A percentile compares a stretch with the other conserved stretches of the same genome.
These are phyloP conservation scores for Myotis pilosus DNA, from an alignment of 2,797 vertebrate species.

Conservation along the genomic window DNA sequence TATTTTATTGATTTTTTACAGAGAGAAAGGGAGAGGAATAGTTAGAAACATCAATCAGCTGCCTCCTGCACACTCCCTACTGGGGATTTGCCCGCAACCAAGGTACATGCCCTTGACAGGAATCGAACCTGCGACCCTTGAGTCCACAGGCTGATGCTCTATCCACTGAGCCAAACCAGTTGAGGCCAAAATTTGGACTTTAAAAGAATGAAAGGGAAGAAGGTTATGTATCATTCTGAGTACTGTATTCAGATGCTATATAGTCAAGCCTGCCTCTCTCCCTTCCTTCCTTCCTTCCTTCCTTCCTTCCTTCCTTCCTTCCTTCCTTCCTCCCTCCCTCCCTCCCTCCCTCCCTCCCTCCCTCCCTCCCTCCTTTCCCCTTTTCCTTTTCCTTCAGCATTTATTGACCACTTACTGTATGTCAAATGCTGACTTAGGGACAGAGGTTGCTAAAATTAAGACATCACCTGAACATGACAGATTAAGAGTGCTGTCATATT, in stretches of 20 bases:
- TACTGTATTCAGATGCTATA: background rate
- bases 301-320: background rate
- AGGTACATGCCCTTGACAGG: too few relatives aligned
- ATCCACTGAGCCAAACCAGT: too few relatives aligned
- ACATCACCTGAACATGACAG: background rate
- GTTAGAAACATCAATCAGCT: too few relatives aligned
- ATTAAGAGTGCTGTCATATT: background rate
- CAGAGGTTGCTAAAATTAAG: background rate
- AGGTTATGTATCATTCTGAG: background rate
- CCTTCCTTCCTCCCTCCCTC: background rate
- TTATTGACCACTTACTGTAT: background rate
- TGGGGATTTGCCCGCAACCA: too few relatives aligned
- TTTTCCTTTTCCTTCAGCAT: background rate
- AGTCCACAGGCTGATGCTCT: too few relatives aligned
- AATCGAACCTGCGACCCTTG: too few relatives aligned
- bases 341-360: background rate
- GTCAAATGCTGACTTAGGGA: background rate
- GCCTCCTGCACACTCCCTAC: too few relatives aligned
- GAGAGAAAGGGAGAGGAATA: too few relatives aligned
- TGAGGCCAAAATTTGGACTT: background rate
- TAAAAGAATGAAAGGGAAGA: background rate
- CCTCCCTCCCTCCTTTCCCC: background rate
- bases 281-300: fast-evolving
- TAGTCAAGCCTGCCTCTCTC: background rate
- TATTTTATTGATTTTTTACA: too few relatives aligned